Conservation (phyloP, 2,888 invertebrate species). For the Automeris io region DNA sequence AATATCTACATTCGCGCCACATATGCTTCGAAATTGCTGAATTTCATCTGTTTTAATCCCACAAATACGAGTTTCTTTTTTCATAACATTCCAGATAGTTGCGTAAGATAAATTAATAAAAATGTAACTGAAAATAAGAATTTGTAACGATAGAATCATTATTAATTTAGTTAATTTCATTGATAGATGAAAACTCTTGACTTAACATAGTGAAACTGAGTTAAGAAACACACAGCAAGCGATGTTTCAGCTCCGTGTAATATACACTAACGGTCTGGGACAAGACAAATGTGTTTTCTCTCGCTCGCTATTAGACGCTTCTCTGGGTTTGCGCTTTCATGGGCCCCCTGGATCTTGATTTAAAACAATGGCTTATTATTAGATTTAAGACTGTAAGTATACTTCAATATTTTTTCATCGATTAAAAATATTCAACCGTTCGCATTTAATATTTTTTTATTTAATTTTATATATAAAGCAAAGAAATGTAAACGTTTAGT, state of each 20-base stretch:
- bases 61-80: too few species aligned
- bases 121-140: too few species aligned
- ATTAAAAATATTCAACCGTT: too few species aligned
- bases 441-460: too few species aligned
- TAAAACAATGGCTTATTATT: constrained; percentile 60
- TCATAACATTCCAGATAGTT: too few species aligned
- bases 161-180: constrained; percentile 22
- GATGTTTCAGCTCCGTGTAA: constrained; percentile 60
- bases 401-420: too few species aligned
- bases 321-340: constrained; percentile 33
- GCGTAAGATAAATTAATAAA: too few species aligned
- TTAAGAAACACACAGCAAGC: constrained; percentile 58
- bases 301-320: constrained; percentile 62
- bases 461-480: too few species aligned
- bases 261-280: constrained; percentile 74
- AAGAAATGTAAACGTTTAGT: too few species aligned
- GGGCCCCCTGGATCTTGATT: constrained; percentile 51
- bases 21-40: too few species aligned
- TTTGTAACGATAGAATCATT: background rate
- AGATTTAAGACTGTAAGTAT: constrained; percentile 26
- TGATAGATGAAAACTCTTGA: constrained; percentile 38
- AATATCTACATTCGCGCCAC: too few species aligned
- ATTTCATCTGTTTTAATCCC: too few species aligned
- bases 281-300: constrained; percentile 77
- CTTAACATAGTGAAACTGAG: constrained; percentile 45